Base-by-base conservation (phyloP, 2,888 invertebrate species). In the Bombylius major region DNA sequence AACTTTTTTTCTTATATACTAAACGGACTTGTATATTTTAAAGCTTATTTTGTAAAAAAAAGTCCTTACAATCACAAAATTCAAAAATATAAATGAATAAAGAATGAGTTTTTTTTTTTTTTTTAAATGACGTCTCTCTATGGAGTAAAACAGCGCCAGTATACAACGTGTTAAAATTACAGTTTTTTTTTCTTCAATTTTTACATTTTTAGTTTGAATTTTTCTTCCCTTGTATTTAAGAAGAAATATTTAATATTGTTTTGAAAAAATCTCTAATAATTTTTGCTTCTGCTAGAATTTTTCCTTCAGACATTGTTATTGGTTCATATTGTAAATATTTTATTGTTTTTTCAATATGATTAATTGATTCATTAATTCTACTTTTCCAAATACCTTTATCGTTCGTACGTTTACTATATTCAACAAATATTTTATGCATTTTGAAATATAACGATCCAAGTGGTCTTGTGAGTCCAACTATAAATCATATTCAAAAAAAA, bases 371-470 rank as follows among this genome's bases (percentile, higher is more conserved):
- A 55, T 71, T 68, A n/a, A 75, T 60, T 51, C 60, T 66, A 0
- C 65, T 64, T 56, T 67, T 63, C 50, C 70, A 58, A 0, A 67
- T 58, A 11, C 68, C 63, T n/a, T 54, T 54, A 44, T 59, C 56
- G 3, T 23, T 23, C 33, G 56, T 51, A 61, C 88, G 77, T 33
- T 85, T 75, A 0, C 83, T 84, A 1, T 79, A 76, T 70, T 89
- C 89, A 0, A 87, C 84, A 13, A 87, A 70, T 0, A 84, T 82
- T 0, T 86, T 84, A 66, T 89, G 88, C 50, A 87, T 72, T 68
- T 89, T 89, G 64, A 85, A 89, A 54, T 85, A 76, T 4, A 89
- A 64, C 0, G 82, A 75, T 0, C 89, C 89, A 42, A 84, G 76
- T n/a, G 85, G 75, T 49, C 89, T 78, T 31, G 23, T 23, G 2